phyloP scores from a whole-genome alignment of 2,888 invertebrate genomes.

The Tigriopus californicus region DNA sequence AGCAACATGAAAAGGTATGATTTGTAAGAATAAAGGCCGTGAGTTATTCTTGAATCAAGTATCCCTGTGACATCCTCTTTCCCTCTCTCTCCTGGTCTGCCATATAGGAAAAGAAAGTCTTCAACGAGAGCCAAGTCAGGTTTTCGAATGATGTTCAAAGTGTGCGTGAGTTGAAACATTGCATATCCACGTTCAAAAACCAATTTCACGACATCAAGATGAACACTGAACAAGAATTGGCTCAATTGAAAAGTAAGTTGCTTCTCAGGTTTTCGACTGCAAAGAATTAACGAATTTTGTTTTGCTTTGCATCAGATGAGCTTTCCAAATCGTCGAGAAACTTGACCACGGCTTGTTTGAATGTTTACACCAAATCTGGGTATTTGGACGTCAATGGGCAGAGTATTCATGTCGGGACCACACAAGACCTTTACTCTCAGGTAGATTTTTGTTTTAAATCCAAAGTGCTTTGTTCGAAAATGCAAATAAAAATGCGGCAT shows the following conservation, averaged over 20 bases:
- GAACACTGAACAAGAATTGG: background rate
- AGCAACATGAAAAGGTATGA: too few relatives aligned
- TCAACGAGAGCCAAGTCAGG: background rate
- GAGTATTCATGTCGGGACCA: background rate
- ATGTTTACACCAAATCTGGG: background rate
- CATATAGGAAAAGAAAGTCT: too few relatives aligned
- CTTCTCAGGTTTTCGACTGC: too few relatives aligned
- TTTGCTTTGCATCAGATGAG: slow-evolving; percentile 1
- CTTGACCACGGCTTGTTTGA: background rate
- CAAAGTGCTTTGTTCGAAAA: too few relatives aligned
- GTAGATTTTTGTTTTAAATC: too few relatives aligned
- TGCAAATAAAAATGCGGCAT: background rate
- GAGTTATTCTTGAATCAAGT: too few relatives aligned
- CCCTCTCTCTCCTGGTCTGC: too few relatives aligned
- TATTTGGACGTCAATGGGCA: background rate
- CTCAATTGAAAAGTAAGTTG: background rate
- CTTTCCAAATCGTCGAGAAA: background rate
- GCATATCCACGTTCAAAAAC: background rate
- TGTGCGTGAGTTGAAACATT: background rate
- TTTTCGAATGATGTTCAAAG: background rate
- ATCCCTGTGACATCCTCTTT: too few relatives aligned
- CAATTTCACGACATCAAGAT: background rate
- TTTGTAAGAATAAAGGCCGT: too few relatives aligned
- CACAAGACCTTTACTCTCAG: slow-evolving; percentile 1
- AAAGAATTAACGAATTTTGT: too few relatives aligned